Evolutionary conservation across 64 coral and sea anemone species (phyloP).

Genomic region (Montipora foliosa): DNA sequence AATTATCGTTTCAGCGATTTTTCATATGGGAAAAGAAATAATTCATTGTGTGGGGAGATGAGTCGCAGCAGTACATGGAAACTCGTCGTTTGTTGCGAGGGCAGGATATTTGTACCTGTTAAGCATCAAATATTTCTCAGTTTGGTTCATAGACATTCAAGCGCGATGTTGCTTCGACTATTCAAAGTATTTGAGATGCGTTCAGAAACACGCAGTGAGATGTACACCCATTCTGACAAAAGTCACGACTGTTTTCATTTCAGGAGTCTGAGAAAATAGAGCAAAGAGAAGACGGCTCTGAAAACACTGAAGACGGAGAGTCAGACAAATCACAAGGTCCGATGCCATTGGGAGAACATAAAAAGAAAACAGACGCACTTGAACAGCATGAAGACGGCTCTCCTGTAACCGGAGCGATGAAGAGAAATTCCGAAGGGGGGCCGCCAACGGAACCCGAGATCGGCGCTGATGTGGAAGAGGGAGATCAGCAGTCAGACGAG

Average conservation of each 20-base stretch:
- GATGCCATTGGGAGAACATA: not conserved
- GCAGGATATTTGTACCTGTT: too few relatives aligned
- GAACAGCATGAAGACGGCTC: not conserved
- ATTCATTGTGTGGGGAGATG: too few relatives aligned
- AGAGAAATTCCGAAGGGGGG: not conserved
- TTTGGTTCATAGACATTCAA: too few relatives aligned
- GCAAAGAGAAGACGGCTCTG: not conserved
- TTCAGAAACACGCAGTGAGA: too few relatives aligned
- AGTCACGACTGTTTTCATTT: not conserved
- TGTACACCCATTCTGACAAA: too few relatives aligned
- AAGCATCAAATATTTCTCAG: too few relatives aligned
- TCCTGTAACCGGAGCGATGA: not conserved
- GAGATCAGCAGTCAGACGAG: conserved; percentile 38
- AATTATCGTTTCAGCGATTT: too few relatives aligned
- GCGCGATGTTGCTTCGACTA: too few relatives aligned
- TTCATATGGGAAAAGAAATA: too few relatives aligned
- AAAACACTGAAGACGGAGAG: not conserved
- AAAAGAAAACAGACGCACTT: not conserved
- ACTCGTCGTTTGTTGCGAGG: too few relatives aligned
- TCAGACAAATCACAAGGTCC: not conserved
- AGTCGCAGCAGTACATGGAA: too few relatives aligned
- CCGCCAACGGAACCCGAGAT: not conserved
- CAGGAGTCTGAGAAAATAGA: not conserved
- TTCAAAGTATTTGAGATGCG: too few relatives aligned
- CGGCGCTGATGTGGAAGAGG: conserved; percentile 2